Evolutionary conservation across 2,888 invertebrate species (phyloP).

Genomic region (Drosophila basisetae): DNA sequence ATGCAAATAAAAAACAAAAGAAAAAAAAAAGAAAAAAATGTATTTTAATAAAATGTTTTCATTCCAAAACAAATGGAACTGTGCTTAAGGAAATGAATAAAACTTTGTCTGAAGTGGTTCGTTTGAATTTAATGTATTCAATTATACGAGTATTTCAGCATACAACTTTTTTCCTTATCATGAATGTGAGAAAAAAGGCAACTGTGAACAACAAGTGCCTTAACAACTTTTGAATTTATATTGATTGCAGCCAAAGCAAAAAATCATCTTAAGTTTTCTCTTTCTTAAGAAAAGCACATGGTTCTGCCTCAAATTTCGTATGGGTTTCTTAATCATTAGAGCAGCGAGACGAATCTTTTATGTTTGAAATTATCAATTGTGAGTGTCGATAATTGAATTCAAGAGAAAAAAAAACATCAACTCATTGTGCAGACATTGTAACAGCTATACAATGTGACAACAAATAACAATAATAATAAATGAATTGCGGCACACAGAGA

Average conservation of each 20-base stretch:
- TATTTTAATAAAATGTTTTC: too few species aligned
- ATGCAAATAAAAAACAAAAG: neutral
- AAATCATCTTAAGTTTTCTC: neutral
- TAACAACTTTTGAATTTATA: neutral
- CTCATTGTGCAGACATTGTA: slow-evolving; percentile 28
- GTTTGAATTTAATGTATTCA: neutral
- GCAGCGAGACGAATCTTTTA: slow-evolving; percentile 19
- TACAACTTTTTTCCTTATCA: neutral
- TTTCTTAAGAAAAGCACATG: neutral
- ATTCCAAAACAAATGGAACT: neutral
- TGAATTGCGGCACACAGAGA: slow-evolving; percentile 31
- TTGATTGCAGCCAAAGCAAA: neutral
- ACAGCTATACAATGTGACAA: slow-evolving; percentile 53
- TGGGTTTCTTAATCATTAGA: neutral
- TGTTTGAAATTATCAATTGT: slow-evolving; percentile 53
- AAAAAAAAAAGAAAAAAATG: neutral
- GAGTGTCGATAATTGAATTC: slow-evolving; percentile 61
- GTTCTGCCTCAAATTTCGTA: neutral
- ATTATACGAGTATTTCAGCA: neutral
- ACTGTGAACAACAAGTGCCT: neutral
- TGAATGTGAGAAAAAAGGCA: neutral
- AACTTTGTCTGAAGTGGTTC: neutral
- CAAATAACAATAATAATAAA: slow-evolving; percentile 63
- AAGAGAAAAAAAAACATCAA: slow-evolving; percentile 15
- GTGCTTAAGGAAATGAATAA: neutral